Evolutionary conservation across 1,140 invertebrate genomes (phyloP), one percentile per base, ranked within the genome.

Genomic region (Mya arenaria): DNA sequence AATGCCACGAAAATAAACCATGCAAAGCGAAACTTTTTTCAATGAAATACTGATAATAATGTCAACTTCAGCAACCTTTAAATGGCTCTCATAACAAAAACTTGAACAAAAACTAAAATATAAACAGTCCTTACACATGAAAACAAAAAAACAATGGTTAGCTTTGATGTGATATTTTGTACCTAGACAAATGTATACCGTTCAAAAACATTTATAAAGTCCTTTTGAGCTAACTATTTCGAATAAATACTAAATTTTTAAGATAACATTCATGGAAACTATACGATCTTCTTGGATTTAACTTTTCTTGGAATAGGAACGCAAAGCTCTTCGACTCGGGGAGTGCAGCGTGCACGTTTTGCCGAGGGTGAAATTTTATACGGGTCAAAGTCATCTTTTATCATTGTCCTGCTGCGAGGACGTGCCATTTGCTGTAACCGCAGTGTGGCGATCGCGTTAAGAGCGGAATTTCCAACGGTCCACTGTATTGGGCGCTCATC

Each of bases 321-420:
- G 81, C 84, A 79, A 17, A 91, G 71, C 83, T 91, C 90, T 10
- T 87, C 86, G 13, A 91, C 30, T 39, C 90, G 79, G 1, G 89
- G 89, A 17, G 90, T 90, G 4, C 89, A 77, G 23, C 83, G 79
- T 1, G 88, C 86, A 10, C 84, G 66, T 36, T 78, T 84, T 13
- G 90, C 89, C 3, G 84, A 84, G 5, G 79, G 25, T 0, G 88
- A 39, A 1, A 91, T 84, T 78, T 84, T 88, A 80, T 90, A 90
- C 0, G 90, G 90, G 52, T 91, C 90, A 52, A 85, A 91, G 78
- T 91, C 89, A 62, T 90, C 89, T 72, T 88, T 87, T 28, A 90
- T 86, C 84, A 88, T 82, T 1, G 86, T 87, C 8, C 90, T 84
- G 80, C 88, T 88, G 28, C 84, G 68, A 23, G 91, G 90, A n/a